phyloP scores from a whole-genome alignment of 2,113 vertebrate species.

The Ptilonorhynchus violaceus region DNA sequence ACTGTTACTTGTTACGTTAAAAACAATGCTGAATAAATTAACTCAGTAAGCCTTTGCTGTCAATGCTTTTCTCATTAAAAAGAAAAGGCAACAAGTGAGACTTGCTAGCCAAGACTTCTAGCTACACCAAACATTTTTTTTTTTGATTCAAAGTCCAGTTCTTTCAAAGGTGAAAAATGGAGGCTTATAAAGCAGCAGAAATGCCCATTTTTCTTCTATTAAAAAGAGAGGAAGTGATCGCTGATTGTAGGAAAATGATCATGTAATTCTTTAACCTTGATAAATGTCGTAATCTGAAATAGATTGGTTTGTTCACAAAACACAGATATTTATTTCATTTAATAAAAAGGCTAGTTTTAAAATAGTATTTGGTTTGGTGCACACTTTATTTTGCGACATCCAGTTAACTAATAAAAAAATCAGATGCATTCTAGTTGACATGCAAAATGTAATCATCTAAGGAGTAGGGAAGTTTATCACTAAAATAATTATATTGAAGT shows the following conservation, averaged over 20 bases:
- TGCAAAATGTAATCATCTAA: background rate
- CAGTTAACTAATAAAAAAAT: background rate
- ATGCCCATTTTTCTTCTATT: background rate
- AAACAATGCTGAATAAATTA: background rate
- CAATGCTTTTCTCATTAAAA: background rate
- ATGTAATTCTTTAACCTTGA: background rate
- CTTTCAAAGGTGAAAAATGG: background rate
- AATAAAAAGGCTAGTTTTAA: background rate
- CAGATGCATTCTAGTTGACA: background rate
- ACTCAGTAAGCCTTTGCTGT: background rate
- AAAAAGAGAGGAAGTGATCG: background rate
- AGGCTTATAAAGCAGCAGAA: background rate
- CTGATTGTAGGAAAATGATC: background rate
- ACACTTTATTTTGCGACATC: background rate
- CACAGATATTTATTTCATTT: background rate
- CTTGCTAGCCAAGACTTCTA: background rate
- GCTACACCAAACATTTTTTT: background rate
- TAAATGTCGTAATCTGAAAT: background rate
- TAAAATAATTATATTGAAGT: background rate
- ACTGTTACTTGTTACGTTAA: background rate
- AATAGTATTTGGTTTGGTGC: background rate
- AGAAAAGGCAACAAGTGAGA: background rate
- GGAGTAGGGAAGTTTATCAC: background rate
- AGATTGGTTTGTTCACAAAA: background rate
- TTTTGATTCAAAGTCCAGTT: background rate